Conservation (phyloP, 1,140 invertebrate species). For the Thereuonema tuberculata region DNA sequence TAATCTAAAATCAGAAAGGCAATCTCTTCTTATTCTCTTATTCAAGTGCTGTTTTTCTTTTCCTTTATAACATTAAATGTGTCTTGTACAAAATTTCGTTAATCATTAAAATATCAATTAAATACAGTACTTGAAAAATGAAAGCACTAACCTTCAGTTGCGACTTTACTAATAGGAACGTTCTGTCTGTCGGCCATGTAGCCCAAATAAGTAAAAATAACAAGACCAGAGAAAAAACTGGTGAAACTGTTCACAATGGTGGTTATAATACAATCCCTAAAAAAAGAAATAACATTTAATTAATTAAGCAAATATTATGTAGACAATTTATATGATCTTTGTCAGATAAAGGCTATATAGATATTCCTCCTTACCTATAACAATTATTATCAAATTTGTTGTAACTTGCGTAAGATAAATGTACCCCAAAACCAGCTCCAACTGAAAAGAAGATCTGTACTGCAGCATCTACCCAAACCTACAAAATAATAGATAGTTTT, state of each 20-base stretch:
- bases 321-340: background rate
- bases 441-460: slow-evolving; percentile 83
- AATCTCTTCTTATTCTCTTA: too few species aligned
- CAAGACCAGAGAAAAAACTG: slow-evolving; percentile 82
- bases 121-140: too few species aligned
- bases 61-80: too few species aligned
- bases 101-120: too few species aligned
- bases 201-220: slow-evolving; percentile 86
- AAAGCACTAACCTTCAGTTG: slow-evolving; percentile 69
- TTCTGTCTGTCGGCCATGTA: slow-evolving; percentile 74
- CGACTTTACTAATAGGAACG: slow-evolving; percentile 67
- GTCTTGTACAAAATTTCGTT: too few species aligned
- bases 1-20: too few species aligned
- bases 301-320: background rate
- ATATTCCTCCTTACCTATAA: slow-evolving; percentile 44
- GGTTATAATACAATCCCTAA: slow-evolving; percentile 36
- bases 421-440: slow-evolving; percentile 79
- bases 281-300: background rate
- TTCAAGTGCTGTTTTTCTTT: too few species aligned
- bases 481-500: slow-evolving; percentile 10
- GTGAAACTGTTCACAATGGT: slow-evolving; percentile 63
- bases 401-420: slow-evolving; percentile 77
- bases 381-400: slow-evolving; percentile 78
- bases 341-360: background rate
- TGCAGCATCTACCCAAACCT: slow-evolving; percentile 88